Evolutionary conservation across 2,797 vertebrate species (phyloP), one percentile per base, ranked within the genome.

Genomic region (Petrocephalus schoutedeni): DNA sequence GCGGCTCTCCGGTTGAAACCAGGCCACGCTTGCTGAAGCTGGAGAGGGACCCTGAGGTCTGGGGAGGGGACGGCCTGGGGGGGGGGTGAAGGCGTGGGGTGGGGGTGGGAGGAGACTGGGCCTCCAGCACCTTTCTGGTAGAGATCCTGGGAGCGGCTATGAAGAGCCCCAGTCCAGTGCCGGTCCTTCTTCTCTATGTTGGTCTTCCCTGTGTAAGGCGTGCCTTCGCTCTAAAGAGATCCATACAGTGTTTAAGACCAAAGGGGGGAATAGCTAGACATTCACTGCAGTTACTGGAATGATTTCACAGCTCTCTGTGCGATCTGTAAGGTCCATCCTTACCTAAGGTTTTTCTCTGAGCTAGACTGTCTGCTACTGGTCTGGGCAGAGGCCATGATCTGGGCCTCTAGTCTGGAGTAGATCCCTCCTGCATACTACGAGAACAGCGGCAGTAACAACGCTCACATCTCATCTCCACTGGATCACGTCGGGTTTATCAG

Each of bases 361-460:
- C 91, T 95, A 92, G 88, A 95, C 85, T 96, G 97, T 88, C 96
- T 93, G 32, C 93, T 91, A 57, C 91, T 96, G 90, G 92, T 85
- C 90, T 97, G 97, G 1, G 94, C 94, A 0, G 94, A 89, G 84
- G 95, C 96, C 92, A 95, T 98, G 90, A 99, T 95, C 88, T 98
- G 98, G 4, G 96, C 95, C 94, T 99, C 98, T 5, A 99, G 94
- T 88, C 96, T 96, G 89, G 96, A 95, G 93, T 98, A 99, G 94
- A 99, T 97, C 58, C 98, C 98, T 89, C 97, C 98, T 86, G 96
- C 94, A 89, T 96, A 96, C 98, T 99, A 92, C 21, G 89, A 88
- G 21, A 8, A 32, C 4, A 89, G 88, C 16, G 41, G 14, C 51
- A 9, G 51, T 28, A n/a, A 58, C 41, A 36, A 71, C 32, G 14